Conservation (phyloP, 2,113 vertebrate genomes). For the Podiceps cristatus region DNA sequence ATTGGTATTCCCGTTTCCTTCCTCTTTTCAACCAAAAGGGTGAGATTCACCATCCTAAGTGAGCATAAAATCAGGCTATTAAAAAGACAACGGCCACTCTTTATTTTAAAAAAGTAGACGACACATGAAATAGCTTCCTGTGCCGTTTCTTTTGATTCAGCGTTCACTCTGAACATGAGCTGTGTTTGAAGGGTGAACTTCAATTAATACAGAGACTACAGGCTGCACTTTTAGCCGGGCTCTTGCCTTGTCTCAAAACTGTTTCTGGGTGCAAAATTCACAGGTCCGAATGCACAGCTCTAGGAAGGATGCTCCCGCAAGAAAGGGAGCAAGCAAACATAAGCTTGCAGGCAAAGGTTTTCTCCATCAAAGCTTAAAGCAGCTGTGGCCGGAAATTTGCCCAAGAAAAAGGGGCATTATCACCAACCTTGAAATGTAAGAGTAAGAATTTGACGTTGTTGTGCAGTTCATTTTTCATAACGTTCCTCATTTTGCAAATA, state of each 20-base stretch:
- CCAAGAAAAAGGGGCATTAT: constrained; percentile 33
- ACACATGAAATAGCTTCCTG: background rate
- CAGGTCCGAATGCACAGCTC: background rate
- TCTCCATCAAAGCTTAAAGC: background rate
- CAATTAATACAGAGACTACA: background rate
- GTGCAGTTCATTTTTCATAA: constrained; percentile 35
- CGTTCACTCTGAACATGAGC: background rate
- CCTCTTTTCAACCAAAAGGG: background rate
- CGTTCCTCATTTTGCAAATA: constrained; percentile 7
- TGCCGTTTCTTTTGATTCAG: constrained; percentile 45
- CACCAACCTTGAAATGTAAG: constrained; percentile 44
- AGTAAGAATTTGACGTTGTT: background rate
- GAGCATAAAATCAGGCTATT: background rate
- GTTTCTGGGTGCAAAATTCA: background rate
- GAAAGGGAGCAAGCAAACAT: background rate
- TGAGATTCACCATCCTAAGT: background rate
- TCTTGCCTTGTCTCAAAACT: background rate
- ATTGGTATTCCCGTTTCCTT: background rate
- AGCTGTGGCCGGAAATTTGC: background rate
- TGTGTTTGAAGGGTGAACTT: constrained; percentile 13
- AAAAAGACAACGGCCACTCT: background rate
- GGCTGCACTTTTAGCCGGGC: background rate
- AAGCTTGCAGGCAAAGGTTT: background rate
- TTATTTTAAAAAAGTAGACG: background rate
- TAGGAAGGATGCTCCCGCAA: background rate